Conservation (phyloP, 2,888 invertebrate species). For the Acanthosoma haemorrhoidale region DNA sequence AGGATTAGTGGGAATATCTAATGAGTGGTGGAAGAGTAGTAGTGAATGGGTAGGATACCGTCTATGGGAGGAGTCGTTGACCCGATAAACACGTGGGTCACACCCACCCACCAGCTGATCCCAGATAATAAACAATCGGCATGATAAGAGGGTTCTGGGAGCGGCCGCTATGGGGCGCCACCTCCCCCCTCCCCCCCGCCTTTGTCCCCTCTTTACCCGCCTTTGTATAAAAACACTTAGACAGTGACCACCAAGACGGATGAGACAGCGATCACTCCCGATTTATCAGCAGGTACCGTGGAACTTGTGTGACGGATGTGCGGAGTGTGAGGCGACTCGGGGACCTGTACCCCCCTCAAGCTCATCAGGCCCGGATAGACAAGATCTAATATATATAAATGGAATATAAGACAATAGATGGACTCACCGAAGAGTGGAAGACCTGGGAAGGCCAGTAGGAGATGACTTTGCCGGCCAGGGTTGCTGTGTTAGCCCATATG, state of each 20-base stretch:
- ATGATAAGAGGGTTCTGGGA: constrained; percentile 18
- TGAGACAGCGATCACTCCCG: constrained; percentile 1
- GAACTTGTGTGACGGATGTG: too few species aligned
- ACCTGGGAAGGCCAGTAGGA: constrained; percentile 6
- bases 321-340: neutral
- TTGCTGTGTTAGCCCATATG: neutral
- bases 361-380: too few species aligned
- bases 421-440: neutral
- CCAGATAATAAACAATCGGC: constrained; percentile 30
- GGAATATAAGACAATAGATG: neutral
- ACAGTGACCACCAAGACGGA: too few species aligned
- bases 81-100: constrained; percentile 18
- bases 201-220: too few species aligned
- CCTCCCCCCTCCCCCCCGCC: neutral
- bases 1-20: constrained; percentile 22
- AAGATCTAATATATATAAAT: neutral
- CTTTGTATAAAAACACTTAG: constrained; percentile 3
- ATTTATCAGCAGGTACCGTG: neutral
- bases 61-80: neutral
- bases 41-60: constrained; percentile 19
- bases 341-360: neutral
- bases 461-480: constrained; percentile 27
- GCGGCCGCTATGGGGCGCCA: constrained; percentile 13
- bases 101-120: constrained; percentile 30
- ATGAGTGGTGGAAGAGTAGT: neutral